Base-by-base conservation (phyloP, 2,888 invertebrate genomes). In the Nomada ruficornis region DNA sequence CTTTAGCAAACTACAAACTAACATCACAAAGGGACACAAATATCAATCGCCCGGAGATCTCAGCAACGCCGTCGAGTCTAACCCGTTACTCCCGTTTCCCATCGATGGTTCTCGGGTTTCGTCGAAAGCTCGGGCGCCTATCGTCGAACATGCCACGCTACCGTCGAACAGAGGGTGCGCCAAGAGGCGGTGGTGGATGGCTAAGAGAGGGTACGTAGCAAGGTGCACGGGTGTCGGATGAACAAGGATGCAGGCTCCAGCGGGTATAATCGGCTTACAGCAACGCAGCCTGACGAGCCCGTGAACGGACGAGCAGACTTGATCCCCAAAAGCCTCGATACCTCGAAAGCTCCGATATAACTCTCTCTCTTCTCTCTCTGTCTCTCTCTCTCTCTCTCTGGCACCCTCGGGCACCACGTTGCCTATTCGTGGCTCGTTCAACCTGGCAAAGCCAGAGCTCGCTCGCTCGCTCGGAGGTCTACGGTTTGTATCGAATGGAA, bases 211-310 rank as follows among this genome's bases (percentile, higher is more conserved):
- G 42, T 11, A 23, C 23, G 15, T 15, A 18, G 36, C 4, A 55
- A 23, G 59, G 36, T 36, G 36, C 36, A 36, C 36, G 36, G 50
- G 52, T 60, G 73, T 74, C 50, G 73, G 65, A 44, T 57, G 69
- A 82, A 60, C 82, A 65, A 78, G 78, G 76, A 70, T 52, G 70
- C 57, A 54, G 60, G 59, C 72, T 86, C 83, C 83, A 85, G 57
- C 85, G 90, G 86, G 90, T 90, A 91, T 93, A 93, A 93, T 93
- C 92, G 91, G 93, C 93, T 93, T 93, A 92, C 86, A 90, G 88
- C 88, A 88, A 90, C 89, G 90, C 88, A 86, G 86, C 78, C 88
- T 88, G 90, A 90, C 90, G 87, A 86, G 87, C 84, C 86, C 80
- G 80, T 85, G 87, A 86, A 86, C 86, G 86, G 88, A 84, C 89